Evolutionary conservation across 2,113 vertebrate genomes (phyloP), one percentile per base, ranked within the genome.

Genomic region (Macaca fascicularis): DNA sequence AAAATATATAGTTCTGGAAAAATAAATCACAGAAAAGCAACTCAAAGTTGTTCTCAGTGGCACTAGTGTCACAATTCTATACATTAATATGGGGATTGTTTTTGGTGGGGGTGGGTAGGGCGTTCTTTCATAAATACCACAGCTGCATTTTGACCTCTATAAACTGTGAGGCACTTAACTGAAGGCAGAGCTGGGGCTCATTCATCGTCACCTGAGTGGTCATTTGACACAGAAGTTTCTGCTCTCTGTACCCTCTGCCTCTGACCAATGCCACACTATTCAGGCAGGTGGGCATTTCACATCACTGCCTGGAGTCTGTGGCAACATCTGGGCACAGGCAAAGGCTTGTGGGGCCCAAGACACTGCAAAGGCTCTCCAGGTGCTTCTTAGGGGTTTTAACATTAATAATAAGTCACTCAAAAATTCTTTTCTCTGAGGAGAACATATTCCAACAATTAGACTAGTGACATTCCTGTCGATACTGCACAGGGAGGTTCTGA

Each of bases 361-460:
- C 78, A 89, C 75, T 96, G 91, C 67, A 89, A 89, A 97, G 90
- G 38, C 78, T 93, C 40, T 89, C 93, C 75, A 85, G 38, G 81
- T 91, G 88, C 75, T 97, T 82, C 93, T 85, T 72, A 88, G 22
- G 75, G 59, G 38, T 40, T 97, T 94, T 91, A 22, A 93, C 90
- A 98, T 79, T 93, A 98, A 97, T 95, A 96, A 96, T 35, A 30
- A 97, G 57, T 89, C 89, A 97, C 97, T 97, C 79, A 3, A 45
- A 97, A 97, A 84, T 74, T 89, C 30, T 98, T 83, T 95, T 94
- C 78, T 59, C 69, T 57, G 61, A 98, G 70, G 38, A 89, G 83
- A 76, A 67, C 38, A 64, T 32, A 89, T 40, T 90, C 52, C 30
- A 81, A 74, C 67, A 69, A 79, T 45, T 69, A 96, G 74, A 97